phyloP scores from a whole-genome alignment of 2,797 vertebrate species.

The Glossophaga mutica region DNA sequence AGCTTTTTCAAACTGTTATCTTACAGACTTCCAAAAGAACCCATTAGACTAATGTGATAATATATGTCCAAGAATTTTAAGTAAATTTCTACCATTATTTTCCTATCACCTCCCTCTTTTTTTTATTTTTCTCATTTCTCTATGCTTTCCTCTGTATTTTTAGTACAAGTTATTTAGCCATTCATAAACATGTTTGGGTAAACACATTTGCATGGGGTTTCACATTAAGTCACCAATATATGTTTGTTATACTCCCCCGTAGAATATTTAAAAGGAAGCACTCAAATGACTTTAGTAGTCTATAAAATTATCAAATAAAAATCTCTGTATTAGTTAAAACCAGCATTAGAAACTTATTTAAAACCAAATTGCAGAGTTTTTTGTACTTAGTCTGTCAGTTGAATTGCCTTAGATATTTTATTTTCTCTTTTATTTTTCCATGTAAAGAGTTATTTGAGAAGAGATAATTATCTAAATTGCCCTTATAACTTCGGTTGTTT shows the following conservation, averaged over 20 bases:
- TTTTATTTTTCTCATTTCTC: not conserved
- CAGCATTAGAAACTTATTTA: not conserved
- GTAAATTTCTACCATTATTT: not conserved
- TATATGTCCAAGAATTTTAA: not conserved
- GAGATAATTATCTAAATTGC: not conserved
- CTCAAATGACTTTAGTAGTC: not conserved
- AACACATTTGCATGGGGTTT: not conserved
- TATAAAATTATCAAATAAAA: constrained; percentile 1
- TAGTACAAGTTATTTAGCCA: not conserved
- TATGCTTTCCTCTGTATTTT: not conserved
- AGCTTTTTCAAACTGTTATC: not conserved
- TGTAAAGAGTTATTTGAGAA: not conserved
- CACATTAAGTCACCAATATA: not conserved
- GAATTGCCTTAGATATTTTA: constrained; percentile 40
- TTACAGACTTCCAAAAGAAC: not conserved
- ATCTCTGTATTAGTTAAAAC: constrained; percentile 10
- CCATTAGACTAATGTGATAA: not conserved
- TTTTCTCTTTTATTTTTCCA: constrained; percentile 1
- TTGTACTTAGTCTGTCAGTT: not conserved
- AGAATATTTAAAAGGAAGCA: constrained; percentile 38
- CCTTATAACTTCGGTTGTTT: not conserved
- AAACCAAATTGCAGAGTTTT: constrained; percentile 33
- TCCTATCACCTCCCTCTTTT: not conserved
- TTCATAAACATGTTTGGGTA: not conserved
- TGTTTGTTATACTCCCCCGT: not conserved